Base-by-base conservation (phyloP, 2,888 invertebrate species). In the Yponomeuta malinellus region DNA sequence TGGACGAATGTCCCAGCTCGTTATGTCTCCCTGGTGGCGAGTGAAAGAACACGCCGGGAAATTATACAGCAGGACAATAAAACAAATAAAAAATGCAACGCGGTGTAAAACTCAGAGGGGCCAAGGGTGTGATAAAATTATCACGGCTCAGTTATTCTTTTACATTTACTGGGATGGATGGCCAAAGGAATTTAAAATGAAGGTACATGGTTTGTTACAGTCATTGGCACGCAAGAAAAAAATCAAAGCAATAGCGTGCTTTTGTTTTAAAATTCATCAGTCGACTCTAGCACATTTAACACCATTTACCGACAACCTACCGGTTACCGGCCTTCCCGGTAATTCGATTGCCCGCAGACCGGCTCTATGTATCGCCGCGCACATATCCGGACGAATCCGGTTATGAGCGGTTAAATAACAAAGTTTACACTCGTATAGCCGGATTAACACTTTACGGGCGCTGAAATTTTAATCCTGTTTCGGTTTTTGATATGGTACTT, bases 321-420 rank as follows among this genome's bases (percentile, higher is more conserved):
- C 71, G 73, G 71, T 72, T 72, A 73, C 67, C 48, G 72, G 52
- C 2, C 5, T 70, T 69, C 65, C 76, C 82, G 81, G 83, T 88
- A 86, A 88, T 85, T 86, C 77, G 80, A 87, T 88, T 86, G 83
- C 81, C 73, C 77, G 76, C 81, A 76, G 77, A 43, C 6, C 81
- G 81, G 83, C 81, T 83, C 84, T 43, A 43, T 43, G 6, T 6
- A 43, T 81, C 79, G 79, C 81, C 79, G 79, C 78, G 78, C 79
- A 78, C 81, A 81, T 83, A 85, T 83, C 83, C 83, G 81, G 79
- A 73, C 43, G 43, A 76, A 81, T 81, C 83, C 83, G 80, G 83
- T 81, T 83, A 81, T 78, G 75, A 75, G 73, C 76, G 75, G 75
- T 78, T 59, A 59, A 77, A 81, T 81, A 81, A 82, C 79, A 82